A percentile compares a stretch with the other conserved stretches of the same genome.
phyloP scores from a whole-genome alignment of 2,797 vertebrate species.

The Tarsius wallacei region DNA sequence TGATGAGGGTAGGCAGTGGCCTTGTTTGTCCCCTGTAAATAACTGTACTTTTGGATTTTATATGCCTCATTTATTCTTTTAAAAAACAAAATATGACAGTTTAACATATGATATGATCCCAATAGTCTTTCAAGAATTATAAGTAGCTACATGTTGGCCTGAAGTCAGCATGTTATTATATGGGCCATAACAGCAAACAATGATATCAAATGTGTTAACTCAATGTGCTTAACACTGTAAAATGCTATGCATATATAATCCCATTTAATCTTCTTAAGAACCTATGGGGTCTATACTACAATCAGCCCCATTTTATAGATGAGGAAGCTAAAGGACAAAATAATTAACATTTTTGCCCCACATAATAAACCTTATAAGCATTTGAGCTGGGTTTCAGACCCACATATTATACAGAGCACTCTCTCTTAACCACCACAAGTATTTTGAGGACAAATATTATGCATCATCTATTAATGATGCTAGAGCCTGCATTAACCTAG shows the following conservation, averaged over 20 bases:
- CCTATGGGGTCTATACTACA: not conserved
- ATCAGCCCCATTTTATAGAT: not conserved
- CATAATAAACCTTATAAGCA: not conserved
- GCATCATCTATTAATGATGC: conserved; percentile 28
- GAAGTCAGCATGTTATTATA: not conserved
- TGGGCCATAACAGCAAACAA: not conserved
- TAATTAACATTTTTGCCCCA: not conserved
- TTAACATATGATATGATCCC: not conserved
- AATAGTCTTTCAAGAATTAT: conserved; percentile 45
- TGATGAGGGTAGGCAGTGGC: not conserved
- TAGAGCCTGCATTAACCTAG: not conserved
- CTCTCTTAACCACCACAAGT: not conserved
- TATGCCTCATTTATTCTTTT: not conserved
- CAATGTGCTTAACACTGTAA: not conserved
- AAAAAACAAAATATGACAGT: conserved; percentile 58
- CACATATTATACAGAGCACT: not conserved
- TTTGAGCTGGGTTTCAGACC: conserved; percentile 17
- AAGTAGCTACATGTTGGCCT: not conserved
- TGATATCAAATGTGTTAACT: conserved; percentile 17
- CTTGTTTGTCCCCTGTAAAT: conserved; percentile 41
- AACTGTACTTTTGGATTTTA: conserved; percentile 29
- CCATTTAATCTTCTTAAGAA: conserved; percentile 13
- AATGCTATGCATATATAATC: not conserved
- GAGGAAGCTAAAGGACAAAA: not conserved
- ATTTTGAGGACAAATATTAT: conserved; percentile 39